These are phyloP conservation scores for Trichopria drosophilae DNA, from an alignment of 2,888 invertebrate genomes.

Conservation along the genomic window DNA sequence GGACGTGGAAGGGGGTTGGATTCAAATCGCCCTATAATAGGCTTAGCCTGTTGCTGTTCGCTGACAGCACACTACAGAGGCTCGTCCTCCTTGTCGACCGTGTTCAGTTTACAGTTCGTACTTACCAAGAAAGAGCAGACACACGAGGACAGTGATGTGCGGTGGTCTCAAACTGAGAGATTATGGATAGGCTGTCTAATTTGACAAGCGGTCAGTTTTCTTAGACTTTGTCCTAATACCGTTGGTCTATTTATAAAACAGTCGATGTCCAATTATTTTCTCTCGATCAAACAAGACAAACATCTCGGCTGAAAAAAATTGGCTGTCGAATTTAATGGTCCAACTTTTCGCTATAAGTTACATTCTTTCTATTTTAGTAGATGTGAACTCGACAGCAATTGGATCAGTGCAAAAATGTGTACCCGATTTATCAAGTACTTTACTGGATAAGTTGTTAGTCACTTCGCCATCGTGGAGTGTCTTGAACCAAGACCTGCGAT, in stretches of 20 bases:
- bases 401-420: slow-evolving; percentile 45
- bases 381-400: slow-evolving; percentile 43
- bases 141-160: slow-evolving; percentile 47
- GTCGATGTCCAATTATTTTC: slow-evolving; percentile 10
- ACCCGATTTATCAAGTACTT: slow-evolving; percentile 41
- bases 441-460: slow-evolving; percentile 46
- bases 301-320: no score
- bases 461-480: slow-evolving; percentile 49
- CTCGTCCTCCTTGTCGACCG: neutral
- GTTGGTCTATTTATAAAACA: slow-evolving; percentile 30
- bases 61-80: slow-evolving; percentile 13
- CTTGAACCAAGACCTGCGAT: slow-evolving; percentile 59
- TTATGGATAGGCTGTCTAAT: slow-evolving; percentile 54
- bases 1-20: slow-evolving; percentile 48
- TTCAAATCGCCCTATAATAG: slow-evolving; percentile 49
- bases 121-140: neutral
- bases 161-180: slow-evolving; percentile 47
- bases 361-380: slow-evolving; percentile 36
- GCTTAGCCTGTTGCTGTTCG: slow-evolving; percentile 55
- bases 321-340: no score
- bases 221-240: neutral
- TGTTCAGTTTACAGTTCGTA: neutral
- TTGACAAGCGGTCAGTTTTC: slow-evolving; percentile 50
- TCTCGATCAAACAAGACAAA: no score
- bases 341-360: no score